Evolutionary conservation across 2,797 vertebrate genomes (phyloP).

Genomic region (Mallotus villosus): DNA sequence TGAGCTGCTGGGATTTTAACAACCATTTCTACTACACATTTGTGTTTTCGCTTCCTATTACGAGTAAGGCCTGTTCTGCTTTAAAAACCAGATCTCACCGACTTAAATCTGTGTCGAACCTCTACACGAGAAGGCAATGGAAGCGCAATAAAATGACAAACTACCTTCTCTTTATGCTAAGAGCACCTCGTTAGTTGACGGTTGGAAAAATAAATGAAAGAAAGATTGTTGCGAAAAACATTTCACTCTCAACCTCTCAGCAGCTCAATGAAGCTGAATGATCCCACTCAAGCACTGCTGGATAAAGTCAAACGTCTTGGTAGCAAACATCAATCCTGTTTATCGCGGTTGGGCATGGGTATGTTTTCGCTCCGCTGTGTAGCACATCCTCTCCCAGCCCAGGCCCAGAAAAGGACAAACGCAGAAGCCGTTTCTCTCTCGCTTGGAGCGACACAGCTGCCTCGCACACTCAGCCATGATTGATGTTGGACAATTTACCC

Average conservation of each 20-base stretch:
- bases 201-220: slow-evolving; percentile 28
- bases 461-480: slow-evolving; percentile 61
- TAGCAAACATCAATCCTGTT: slow-evolving; percentile 79
- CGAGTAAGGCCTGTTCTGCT: no score
- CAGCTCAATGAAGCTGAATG: slow-evolving; percentile 77
- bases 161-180: slow-evolving; percentile 27
- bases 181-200: slow-evolving; percentile 39
- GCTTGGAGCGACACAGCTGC: slow-evolving; percentile 64
- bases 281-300: slow-evolving; percentile 74
- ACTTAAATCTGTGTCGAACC: no score
- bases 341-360: slow-evolving; percentile 70
- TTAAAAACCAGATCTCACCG: no score
- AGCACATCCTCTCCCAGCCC: slow-evolving; percentile 58
- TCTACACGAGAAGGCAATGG: no score
- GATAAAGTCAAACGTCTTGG: slow-evolving; percentile 76
- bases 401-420: slow-evolving; percentile 56
- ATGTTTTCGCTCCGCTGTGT: slow-evolving; percentile 75
- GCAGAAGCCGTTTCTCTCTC: slow-evolving; percentile 49
- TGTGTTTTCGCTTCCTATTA: no score
- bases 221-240: slow-evolving; percentile 50
- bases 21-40: no score
- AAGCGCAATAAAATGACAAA: slow-evolving; percentile 10
- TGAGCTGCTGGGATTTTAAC: no score
- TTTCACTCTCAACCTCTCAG: slow-evolving; percentile 65
- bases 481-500: slow-evolving; percentile 52